Percentiles rank a stretch among this genome's conserved stretches.
Conservation (phyloP, 2,113 vertebrate species). For the Meleagris gallopavo region DNA sequence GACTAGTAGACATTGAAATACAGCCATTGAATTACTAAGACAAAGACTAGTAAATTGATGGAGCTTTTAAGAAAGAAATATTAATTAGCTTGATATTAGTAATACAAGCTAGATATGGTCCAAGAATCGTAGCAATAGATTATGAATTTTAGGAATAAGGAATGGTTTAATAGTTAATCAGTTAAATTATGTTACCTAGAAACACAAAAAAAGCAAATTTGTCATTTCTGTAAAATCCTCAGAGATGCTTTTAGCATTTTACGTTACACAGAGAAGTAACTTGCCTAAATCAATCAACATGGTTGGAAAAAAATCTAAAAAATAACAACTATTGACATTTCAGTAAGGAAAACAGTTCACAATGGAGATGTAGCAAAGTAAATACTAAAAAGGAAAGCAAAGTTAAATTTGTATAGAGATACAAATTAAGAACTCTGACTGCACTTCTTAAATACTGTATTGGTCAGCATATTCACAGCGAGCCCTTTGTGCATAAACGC, state of each 20-base stretch:
- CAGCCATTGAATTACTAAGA: background rate
- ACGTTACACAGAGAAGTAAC: background rate
- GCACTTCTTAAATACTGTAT: background rate
- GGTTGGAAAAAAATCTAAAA: background rate
- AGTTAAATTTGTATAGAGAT: background rate
- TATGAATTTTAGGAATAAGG: background rate
- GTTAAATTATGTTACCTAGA: background rate
- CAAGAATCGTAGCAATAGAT: background rate
- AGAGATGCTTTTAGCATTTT: background rate
- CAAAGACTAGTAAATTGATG: background rate
- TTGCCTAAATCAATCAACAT: background rate
- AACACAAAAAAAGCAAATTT: background rate
- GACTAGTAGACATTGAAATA: background rate
- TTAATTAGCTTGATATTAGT: background rate
- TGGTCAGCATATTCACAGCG: background rate
- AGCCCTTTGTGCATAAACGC: background rate
- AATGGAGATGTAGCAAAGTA: background rate
- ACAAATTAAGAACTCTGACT: background rate
- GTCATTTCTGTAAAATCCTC: background rate
- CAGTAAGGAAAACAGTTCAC: background rate
- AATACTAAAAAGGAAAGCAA: background rate
- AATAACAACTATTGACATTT: background rate
- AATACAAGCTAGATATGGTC: background rate
- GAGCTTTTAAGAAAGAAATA: background rate
- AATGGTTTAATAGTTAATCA: background rate